Evolutionary conservation across 35 echinoderm and acorn worm species (phyloP).

Genomic region (Apostichopus californicus): DNA sequence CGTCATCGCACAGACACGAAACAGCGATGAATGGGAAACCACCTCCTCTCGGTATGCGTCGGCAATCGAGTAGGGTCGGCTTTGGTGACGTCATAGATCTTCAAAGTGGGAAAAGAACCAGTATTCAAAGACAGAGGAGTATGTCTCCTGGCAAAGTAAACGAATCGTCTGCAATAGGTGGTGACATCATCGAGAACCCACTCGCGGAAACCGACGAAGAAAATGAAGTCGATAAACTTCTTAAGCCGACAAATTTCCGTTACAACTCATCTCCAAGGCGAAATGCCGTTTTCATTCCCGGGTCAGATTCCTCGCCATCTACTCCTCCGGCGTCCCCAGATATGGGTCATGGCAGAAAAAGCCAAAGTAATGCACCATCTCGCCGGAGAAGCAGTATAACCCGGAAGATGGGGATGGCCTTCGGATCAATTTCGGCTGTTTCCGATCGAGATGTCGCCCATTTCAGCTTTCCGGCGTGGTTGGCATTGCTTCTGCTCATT

Average conservation of each 20-base stretch:
- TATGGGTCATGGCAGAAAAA: not conserved
- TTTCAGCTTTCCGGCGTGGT: slow-evolving; percentile 76
- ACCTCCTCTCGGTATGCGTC: not conserved
- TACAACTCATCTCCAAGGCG: slow-evolving; percentile 38
- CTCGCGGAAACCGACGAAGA: slow-evolving; percentile 44
- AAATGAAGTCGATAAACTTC: slow-evolving; percentile 34
- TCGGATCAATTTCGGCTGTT: slow-evolving; percentile 48
- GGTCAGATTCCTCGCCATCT: slow-evolving; percentile 41
- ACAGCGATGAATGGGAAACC: not conserved
- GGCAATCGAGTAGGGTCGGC: slow-evolving; percentile 36
- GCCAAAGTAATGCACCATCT: slow-evolving; percentile 17
- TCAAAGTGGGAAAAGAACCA: slow-evolving; percentile 54
- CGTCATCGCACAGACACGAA: not conserved
- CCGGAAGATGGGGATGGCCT: slow-evolving; percentile 28
- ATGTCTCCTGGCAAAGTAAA: not conserved
- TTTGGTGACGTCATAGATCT: slow-evolving; percentile 55
- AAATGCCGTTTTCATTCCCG: slow-evolving; percentile 52
- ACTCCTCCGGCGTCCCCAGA: slow-evolving; percentile 45
- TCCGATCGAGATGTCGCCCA: slow-evolving; percentile 68
- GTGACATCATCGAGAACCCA: slow-evolving; percentile 46
- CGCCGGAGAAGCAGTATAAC: slow-evolving; percentile 50
- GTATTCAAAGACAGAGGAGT: slow-evolving; percentile 16
- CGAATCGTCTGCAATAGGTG: not conserved
- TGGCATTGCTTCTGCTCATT: slow-evolving; percentile 71
- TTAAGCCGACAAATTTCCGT: slow-evolving; percentile 41